These are phyloP conservation scores for Drosophila atripex DNA, from an alignment of 2,888 invertebrate species.

Conservation along the genomic window DNA sequence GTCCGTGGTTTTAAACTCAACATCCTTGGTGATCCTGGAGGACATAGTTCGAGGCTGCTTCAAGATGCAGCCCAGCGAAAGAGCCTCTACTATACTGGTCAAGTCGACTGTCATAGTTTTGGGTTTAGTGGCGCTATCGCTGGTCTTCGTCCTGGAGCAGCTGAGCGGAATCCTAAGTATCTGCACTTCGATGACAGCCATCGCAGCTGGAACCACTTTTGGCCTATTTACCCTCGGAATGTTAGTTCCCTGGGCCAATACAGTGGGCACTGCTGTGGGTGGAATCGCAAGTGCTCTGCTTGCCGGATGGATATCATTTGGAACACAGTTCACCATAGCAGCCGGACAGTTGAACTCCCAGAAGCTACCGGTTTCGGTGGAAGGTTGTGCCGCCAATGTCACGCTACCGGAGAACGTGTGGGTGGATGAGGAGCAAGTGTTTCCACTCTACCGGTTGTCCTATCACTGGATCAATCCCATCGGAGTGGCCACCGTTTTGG, in stretches of 20 bases:
- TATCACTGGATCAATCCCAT: constrained; percentile 93
- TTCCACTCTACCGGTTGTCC: constrained; percentile 90
- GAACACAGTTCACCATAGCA: constrained; percentile 88
- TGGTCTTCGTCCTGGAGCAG: constrained; percentile 89
- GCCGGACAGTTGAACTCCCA: constrained; percentile 86
- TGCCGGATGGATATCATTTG: constrained; percentile 87
- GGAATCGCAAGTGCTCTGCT: constrained; percentile 86
- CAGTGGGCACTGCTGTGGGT: constrained; percentile 87
- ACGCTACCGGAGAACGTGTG: constrained; percentile 53
- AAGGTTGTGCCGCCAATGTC: constrained; percentile 81
- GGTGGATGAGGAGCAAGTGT: constrained; percentile 85
- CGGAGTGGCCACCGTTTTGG: constrained; percentile 87
- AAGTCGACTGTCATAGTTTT: constrained; percentile 87
- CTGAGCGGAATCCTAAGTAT: constrained; percentile 92
- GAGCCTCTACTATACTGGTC: constrained; percentile 87
- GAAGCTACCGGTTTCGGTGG: constrained; percentile 85
- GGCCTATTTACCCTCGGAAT: constrained; percentile 93
- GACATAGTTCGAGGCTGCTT: constrained; percentile 91
- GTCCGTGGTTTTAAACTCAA: constrained; percentile 94
- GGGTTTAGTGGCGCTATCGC: constrained; percentile 87
- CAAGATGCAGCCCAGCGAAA: constrained; percentile 86
- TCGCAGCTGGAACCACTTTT: constrained; percentile 92
- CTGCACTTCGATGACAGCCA: constrained; percentile 90
- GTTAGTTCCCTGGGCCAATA: constrained; percentile 91
- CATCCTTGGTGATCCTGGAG: constrained; percentile 92